Percentiles rank a stretch among this genome's conserved stretches.
These are phyloP conservation scores for Caenorhabditis remanei DNA, from an alignment of 1,140 invertebrate species.

Conservation along the genomic window DNA sequence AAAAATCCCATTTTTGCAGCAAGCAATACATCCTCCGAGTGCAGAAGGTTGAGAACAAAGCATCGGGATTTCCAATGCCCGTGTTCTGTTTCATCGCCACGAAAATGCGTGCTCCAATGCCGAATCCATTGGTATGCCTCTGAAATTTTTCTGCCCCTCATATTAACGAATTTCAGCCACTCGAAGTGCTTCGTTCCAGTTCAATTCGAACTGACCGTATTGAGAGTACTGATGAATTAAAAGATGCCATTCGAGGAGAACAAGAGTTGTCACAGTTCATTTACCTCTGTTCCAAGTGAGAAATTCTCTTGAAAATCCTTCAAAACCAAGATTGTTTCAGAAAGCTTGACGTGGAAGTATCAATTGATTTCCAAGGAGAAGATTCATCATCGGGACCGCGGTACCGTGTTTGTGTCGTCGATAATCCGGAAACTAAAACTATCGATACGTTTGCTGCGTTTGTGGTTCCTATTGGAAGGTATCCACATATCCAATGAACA, in stretches of 20 bases:
- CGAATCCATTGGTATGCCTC: conserved; percentile 59
- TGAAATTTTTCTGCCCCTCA: neutral
- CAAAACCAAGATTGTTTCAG: conserved; percentile 41
- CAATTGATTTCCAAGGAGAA: conserved; percentile 64
- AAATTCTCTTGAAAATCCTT: neutral
- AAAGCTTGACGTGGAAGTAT: conserved; percentile 67
- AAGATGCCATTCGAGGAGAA: conserved; percentile 60
- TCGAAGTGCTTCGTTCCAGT: conserved; percentile 42
- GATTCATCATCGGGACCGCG: conserved; percentile 62
- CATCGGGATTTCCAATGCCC: conserved; percentile 72
- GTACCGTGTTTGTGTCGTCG: conserved; percentile 69
- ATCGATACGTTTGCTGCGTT: conserved; percentile 70
- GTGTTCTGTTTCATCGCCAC: conserved; percentile 74
- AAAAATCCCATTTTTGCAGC: neutral
- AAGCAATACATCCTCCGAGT: conserved; percentile 69
- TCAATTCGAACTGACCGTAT: conserved; percentile 50
- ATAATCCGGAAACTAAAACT: conserved; percentile 64
- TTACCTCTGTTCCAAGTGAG: conserved; percentile 64
- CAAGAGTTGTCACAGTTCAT: conserved; percentile 71
- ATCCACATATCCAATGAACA: neutral
- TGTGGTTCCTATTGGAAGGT: conserved; percentile 72
- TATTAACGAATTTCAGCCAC: conserved; percentile 55
- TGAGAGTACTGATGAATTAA: conserved; percentile 62
- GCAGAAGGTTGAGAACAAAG: conserved; percentile 68
- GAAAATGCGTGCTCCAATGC: conserved; percentile 67